Evolutionary conservation across 2,888 invertebrate genomes (phyloP).

Genomic region (Rhyacophila evoluta): DNA sequence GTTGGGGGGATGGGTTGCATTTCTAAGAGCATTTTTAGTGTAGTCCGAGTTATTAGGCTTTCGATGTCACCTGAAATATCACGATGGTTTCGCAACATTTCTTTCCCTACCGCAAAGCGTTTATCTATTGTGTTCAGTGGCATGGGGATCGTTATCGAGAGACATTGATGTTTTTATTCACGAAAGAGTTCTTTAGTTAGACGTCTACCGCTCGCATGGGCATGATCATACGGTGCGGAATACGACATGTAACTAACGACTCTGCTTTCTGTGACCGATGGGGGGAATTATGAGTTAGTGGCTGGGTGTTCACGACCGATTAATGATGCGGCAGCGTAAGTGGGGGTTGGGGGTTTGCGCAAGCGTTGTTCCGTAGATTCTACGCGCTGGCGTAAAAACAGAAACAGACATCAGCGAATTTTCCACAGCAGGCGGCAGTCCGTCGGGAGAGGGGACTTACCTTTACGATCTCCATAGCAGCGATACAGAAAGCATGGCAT

Average conservation of each 20-base stretch:
- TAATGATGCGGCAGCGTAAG: slow-evolving; percentile 3
- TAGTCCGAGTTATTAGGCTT: not conserved
- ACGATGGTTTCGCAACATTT: not conserved
- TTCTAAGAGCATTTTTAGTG: slow-evolving; percentile 8
- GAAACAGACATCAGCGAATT: not conserved
- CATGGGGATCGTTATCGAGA: not conserved
- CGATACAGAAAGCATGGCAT: slow-evolving; percentile 43
- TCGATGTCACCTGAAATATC: not conserved
- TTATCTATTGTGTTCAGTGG: not conserved
- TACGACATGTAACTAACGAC: slow-evolving; percentile 16
- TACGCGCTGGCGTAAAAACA: not conserved
- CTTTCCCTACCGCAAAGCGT: not conserved
- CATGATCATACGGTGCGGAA: slow-evolving; percentile 46
- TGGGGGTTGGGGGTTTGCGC: not conserved
- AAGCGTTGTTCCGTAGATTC: not conserved
- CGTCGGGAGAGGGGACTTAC: slow-evolving; percentile 53
- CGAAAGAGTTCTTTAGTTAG: not conserved
- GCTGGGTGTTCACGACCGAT: slow-evolving; percentile 11
- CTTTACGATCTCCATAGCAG: slow-evolving; percentile 48
- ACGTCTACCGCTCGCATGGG: slow-evolving; percentile 36
- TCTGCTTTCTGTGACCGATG: not conserved
- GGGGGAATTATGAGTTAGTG: slow-evolving; percentile 36
- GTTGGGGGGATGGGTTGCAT: not conserved
- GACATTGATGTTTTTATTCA: not conserved
- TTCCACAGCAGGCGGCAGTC: slow-evolving; percentile 29